Conservation (phyloP, 2,888 invertebrate species). For the Miltochrista miniata region DNA sequence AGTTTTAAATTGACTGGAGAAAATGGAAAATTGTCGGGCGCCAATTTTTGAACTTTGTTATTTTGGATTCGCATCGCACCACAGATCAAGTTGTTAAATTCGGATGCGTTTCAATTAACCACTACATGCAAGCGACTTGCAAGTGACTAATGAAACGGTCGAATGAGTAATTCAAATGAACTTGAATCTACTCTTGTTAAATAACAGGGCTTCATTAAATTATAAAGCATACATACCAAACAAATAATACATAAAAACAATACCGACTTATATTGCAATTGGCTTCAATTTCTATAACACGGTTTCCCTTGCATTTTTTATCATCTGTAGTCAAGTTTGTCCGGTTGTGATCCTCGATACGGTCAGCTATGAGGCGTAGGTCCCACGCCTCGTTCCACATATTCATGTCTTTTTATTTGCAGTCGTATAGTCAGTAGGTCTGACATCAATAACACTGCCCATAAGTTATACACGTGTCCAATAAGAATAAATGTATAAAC, state of each 20-base stretch:
- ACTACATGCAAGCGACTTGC: constrained; percentile 58
- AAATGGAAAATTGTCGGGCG: no score
- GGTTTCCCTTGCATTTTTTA: constrained; percentile 62
- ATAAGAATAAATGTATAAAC: constrained; percentile 18
- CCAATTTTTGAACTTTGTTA: no score
- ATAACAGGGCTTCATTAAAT: constrained; percentile 29
- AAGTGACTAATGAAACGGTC: constrained; percentile 74
- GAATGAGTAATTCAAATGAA: constrained; percentile 75
- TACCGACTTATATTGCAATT: constrained; percentile 42
- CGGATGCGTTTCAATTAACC: constrained; percentile 75
- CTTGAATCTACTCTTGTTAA: constrained; percentile 58
- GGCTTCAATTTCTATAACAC: constrained; percentile 53
- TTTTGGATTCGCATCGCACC: constrained; percentile 14
- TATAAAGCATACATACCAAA: constrained; percentile 22
- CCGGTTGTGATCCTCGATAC: constrained; percentile 80
- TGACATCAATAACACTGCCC: constrained; percentile 36
- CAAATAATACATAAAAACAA: constrained; percentile 23
- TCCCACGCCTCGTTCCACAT: constrained; percentile 75
- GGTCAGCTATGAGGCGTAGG: constrained; percentile 73
- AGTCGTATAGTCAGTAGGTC: constrained; percentile 51
- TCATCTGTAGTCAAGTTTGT: constrained; percentile 68
- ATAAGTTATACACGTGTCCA: constrained; percentile 26
- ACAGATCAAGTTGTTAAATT: constrained; percentile 52
- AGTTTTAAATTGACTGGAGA: not conserved
- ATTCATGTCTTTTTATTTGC: constrained; percentile 57